Evolutionary conservation across 1,140 invertebrate species (phyloP), one percentile per base, ranked within the genome.

Genomic region (Drosophila dunni): DNA sequence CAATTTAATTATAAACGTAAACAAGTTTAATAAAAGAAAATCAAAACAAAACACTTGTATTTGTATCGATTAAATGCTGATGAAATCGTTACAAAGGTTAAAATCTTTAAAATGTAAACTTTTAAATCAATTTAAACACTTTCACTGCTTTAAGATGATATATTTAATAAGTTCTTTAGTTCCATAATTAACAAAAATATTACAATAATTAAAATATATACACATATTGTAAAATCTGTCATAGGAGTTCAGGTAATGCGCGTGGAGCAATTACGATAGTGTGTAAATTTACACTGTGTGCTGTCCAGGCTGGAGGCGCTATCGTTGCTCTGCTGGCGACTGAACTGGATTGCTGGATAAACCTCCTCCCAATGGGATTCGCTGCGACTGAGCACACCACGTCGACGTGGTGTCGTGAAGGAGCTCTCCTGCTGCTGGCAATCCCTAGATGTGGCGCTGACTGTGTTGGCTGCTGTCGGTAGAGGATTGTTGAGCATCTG

Each of bases 401-500:
- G 81, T 7, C 73, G 34, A 7, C 84, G 73, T 9, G 79, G 66
- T 5, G 84, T 72, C 15, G 68, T 42, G 4, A 50, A 61, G 42
- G 83, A 58, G 62, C 62, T 82, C 13, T 86, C 84, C 57, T 71
- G 57, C 42, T 70, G 61, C 24, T 61, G 61, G n/a, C 13, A 13
- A 58, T 57, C 70, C 7, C 46, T 42, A 0, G 40, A 75, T 10
- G 65, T 46, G 20, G 38, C 24, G n/a, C 40, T 38, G 36, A 60
- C 50, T 46, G 45, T 57, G 24, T 54, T 54, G 5, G 62, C 51
- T 17, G 61, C 44, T 9, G 63, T 20, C 3, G 90, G 91, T 67
- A 91, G 45, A 0, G 91, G 90, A 80, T 92, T 92, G 34, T 91
- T 92, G 0, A 92, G 70, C 91, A 92, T 92, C 33, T 91, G 90